phyloP scores from a whole-genome alignment of 2,797 vertebrate species.

The Acropternis orthonyx region DNA sequence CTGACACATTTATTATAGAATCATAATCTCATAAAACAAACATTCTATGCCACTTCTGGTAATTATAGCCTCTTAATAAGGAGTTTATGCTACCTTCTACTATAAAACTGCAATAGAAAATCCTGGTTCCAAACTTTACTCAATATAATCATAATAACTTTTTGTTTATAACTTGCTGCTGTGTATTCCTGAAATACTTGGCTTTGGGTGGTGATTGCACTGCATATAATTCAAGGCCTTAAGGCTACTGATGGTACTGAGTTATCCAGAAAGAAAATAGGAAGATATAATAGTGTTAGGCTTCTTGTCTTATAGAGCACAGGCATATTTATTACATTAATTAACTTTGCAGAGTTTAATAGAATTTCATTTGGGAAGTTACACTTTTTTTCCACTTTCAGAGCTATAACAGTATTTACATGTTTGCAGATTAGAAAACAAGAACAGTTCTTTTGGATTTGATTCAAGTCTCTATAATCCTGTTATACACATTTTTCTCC shows the following conservation, averaged over 20 bases:
- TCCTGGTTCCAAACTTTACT: conserved; percentile 8
- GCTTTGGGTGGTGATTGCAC: not conserved
- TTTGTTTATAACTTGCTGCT: not conserved
- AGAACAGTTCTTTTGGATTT: conserved; percentile 50
- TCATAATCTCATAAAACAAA: conserved; percentile 35
- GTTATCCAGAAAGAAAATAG: conserved; percentile 57
- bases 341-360: conserved; percentile 56
- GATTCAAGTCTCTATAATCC: conserved; percentile 63
- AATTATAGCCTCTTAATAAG: conserved; percentile 12
- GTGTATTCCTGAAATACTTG: not conserved
- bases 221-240: not conserved
- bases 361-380: conserved; percentile 54
- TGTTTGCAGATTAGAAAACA: conserved; percentile 54
- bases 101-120: conserved; percentile 28
- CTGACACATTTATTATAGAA: conserved; percentile 10
- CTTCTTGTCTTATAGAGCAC: not conserved
- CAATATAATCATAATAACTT: conserved; percentile 5
- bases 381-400: conserved; percentile 6
- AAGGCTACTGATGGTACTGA: not conserved
- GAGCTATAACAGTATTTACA: conserved; percentile 17
- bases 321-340: conserved; percentile 47
- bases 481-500: conserved; percentile 40
- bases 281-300: not conserved
- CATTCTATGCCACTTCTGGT: not conserved
- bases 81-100: not conserved